Base-by-base conservation (phyloP, 2,888 invertebrate species). In the Lampropteryx suffumata region DNA sequence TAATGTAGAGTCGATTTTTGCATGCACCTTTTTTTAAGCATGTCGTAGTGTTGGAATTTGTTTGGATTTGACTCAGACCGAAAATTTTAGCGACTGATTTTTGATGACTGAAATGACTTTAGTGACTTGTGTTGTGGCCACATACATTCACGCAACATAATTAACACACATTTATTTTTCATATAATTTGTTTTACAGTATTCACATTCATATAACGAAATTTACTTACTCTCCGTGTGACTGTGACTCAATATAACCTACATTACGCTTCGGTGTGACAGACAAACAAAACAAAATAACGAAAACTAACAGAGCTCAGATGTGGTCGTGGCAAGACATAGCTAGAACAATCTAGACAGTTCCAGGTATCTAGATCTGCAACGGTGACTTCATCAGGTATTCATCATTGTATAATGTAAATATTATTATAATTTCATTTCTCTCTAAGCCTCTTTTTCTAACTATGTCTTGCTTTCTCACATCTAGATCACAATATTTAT, bases 241-340 rank as follows among this genome's bases (percentile, higher is more conserved):
- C 3, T 9, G 12, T 33, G 17, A 44, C 21, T 10, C 28, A 32
- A 34, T 17, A 26, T 9, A 13, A 44, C 26, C 57, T 55, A 65
- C 50, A 58, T 80, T 79, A 79, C 73, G 74, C 59, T 57, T 67
- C 72, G 71, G 79, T 79, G 76, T 76, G 61, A 65, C 55, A 60
- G 52, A 50, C 60, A 62, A 52, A 54, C 53, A 67, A 55, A 48
- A 57, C 53, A 65, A 60, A 58, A 36, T 64, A 66, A 63, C 65
- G 62, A 59, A 62, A 67, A 85, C 79, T 86, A 86, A 88, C 79
- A 59, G 88, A 86, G 88, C 88, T 85, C 82, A 65, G 83, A 86
- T 87, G 88, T 89, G 88, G 85, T 82, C 85, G 83, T 67, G 86
- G 89, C 89, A 89, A 90, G 89, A 90, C 89, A 90, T 90, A 90